Percentiles rank a stretch among this genome's conserved stretches.
These are phyloP conservation scores for Chirona hameri DNA, from an alignment of 2,888 invertebrate genomes.

Conservation along the genomic window DNA sequence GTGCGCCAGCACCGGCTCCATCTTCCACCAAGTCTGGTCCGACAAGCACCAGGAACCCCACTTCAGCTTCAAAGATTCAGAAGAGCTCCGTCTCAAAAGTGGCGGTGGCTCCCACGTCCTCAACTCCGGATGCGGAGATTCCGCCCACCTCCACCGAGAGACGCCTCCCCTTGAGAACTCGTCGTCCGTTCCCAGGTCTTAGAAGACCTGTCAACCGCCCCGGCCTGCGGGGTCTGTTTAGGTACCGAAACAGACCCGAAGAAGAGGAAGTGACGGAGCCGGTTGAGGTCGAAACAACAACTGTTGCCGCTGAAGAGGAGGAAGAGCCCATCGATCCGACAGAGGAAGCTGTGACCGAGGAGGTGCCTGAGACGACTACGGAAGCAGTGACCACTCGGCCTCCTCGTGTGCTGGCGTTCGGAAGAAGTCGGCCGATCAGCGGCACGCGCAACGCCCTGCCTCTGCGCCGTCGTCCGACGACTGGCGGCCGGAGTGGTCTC, in stretches of 20 bases:
- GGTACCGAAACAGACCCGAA: neutral
- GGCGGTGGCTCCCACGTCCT: neutral
- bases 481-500: neutral
- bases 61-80: neutral
- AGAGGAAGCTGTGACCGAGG: neutral
- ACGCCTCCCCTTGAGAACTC: neutral
- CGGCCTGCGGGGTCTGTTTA: neutral
- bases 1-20: neutral
- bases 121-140: neutral
- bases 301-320: neutral
- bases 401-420: neutral
- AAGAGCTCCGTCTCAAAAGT: neutral
- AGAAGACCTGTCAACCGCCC: neutral
- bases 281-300: neutral
- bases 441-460: constrained; percentile 1
- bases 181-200: neutral
- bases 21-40: neutral
- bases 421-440: neutral
- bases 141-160: neutral
- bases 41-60: neutral
- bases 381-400: neutral
- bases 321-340: constrained; percentile 2
- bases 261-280: neutral
- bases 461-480: neutral
- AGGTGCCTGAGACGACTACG: neutral